Evolutionary conservation across 2,113 vertebrate genomes (phyloP).

Genomic region (Donacobius atricapilla): DNA sequence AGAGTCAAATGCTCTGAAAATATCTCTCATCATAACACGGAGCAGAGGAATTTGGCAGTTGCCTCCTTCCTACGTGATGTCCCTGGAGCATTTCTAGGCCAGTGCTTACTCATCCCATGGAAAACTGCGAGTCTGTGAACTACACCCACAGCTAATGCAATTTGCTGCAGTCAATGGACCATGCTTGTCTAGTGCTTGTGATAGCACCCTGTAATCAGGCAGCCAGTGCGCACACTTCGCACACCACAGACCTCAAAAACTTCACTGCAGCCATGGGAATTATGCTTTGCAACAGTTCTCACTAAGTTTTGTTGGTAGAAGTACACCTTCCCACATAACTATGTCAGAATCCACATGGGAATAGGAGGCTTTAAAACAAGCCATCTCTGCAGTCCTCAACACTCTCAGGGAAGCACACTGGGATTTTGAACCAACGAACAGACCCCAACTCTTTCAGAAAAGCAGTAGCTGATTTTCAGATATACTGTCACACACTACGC

Average conservation of each 20-base stretch:
- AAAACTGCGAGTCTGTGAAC: background rate
- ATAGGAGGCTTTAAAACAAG: background rate
- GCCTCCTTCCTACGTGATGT: background rate
- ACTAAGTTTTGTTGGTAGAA: background rate
- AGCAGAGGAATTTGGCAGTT: background rate
- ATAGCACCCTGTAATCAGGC: background rate
- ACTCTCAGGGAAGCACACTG: background rate
- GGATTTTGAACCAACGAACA: background rate
- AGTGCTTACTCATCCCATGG: background rate
- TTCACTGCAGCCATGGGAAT: background rate
- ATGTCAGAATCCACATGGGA: background rate
- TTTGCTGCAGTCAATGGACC: background rate
- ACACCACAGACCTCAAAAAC: background rate
- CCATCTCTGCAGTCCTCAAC: background rate
- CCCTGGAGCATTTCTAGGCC: background rate
- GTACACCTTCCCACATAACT: background rate
- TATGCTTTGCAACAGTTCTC: background rate
- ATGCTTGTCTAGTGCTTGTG: background rate
- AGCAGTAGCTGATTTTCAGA: background rate
- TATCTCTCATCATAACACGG: background rate
- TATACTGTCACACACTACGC: background rate
- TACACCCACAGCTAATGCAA: background rate
- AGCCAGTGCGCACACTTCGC: background rate
- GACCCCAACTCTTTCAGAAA: background rate
- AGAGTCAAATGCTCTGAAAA: background rate